Evolutionary conservation across 2,888 invertebrate species (phyloP).

Genomic region (Loripinus fragilis): DNA sequence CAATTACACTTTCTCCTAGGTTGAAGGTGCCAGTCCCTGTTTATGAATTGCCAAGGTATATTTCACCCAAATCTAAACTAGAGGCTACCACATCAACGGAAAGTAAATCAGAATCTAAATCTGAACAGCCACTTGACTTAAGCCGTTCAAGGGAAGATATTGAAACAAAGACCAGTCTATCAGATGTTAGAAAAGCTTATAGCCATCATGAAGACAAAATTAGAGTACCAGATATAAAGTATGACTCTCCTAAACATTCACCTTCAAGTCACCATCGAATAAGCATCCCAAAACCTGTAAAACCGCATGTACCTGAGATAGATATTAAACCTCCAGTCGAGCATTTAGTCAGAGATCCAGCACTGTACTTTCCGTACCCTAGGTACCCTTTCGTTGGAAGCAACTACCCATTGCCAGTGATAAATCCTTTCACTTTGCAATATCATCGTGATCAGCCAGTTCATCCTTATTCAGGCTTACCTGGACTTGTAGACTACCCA

Average conservation of each 20-base stretch:
- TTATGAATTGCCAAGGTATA: background rate
- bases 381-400: constrained; percentile 38
- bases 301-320: background rate
- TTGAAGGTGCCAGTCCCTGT: constrained; percentile 7
- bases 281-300: background rate
- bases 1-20: no score
- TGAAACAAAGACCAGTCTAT: background rate
- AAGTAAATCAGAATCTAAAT: constrained; percentile 82
- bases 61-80: background rate
- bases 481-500: constrained; percentile 26
- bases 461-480: constrained; percentile 19
- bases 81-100: background rate
- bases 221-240: background rate
- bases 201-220: background rate
- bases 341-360: background rate
- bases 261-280: background rate
- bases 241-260: background rate
- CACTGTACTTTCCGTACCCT: constrained; percentile 21
- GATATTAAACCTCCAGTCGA: background rate
- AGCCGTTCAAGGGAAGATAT: constrained; percentile 86
- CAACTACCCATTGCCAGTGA: constrained; percentile 33
- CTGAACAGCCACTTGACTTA: constrained; percentile 88
- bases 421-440: constrained; percentile 46
- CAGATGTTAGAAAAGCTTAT: no score
- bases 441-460: constrained; percentile 37